phyloP scores from a whole-genome alignment of 1,140 invertebrate species.

The Trachymyrmex cornetzi region DNA sequence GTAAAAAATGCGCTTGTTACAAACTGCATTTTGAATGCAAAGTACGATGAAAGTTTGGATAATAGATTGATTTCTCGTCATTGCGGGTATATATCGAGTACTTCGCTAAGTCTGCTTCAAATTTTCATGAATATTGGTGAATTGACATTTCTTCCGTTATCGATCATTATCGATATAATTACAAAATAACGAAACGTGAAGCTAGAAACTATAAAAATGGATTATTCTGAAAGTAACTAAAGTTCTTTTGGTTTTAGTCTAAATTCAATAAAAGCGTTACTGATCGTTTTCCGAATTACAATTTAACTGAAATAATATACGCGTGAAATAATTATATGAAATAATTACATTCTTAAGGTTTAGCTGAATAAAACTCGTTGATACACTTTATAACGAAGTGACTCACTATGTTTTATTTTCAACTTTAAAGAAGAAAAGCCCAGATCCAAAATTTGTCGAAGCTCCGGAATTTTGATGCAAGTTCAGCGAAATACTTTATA shows the following conservation, averaged over 20 bases:
- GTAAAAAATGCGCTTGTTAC: background rate
- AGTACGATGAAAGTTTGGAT: slow-evolving; percentile 7
- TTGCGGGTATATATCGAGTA: slow-evolving; percentile 13
- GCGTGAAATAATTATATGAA: background rate
- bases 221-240: background rate
- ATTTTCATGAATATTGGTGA: background rate
- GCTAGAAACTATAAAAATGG: background rate
- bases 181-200: background rate
- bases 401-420: no score
- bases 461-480: background rate
- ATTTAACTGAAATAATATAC: background rate
- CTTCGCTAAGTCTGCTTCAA: background rate
- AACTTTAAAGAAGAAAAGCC: no score
- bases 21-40: slow-evolving; percentile 1
- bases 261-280: background rate
- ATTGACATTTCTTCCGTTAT: background rate
- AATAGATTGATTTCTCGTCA: slow-evolving; percentile 21
- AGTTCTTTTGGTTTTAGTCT: background rate
- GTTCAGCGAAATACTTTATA: background rate
- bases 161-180: slow-evolving; percentile 2
- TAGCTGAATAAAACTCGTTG: background rate
- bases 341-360: background rate
- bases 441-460: background rate
- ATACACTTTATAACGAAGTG: background rate
- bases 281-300: background rate